Conservation (phyloP, 1,140 invertebrate genomes). For the Sycobia sp. region DNA sequence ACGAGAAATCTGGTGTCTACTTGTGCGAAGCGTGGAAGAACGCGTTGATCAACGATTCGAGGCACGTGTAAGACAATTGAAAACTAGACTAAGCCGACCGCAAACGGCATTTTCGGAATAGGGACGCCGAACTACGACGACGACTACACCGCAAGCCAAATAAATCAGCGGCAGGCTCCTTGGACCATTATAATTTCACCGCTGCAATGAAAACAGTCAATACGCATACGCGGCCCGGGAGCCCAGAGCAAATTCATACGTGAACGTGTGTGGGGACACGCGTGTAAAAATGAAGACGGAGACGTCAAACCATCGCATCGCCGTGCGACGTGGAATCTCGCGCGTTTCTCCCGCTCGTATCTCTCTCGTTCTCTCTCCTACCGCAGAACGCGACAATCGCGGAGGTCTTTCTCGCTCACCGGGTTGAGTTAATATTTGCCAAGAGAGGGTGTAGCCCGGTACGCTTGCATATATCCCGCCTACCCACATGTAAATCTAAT, state of each 20-base stretch:
- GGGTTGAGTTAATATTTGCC: constrained; percentile 40
- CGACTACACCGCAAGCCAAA: not conserved
- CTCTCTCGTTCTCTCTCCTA: not conserved
- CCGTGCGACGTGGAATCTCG: not conserved
- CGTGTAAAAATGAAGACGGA: not conserved
- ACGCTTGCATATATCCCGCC: constrained; percentile 20
- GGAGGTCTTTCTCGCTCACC: not conserved
- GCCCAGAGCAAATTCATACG: not conserved
- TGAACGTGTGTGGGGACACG: no score
- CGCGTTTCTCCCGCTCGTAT: not conserved
- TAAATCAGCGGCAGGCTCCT: not conserved
- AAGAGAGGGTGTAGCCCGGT: constrained; percentile 25
- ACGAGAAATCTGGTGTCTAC: no score
- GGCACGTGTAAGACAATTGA: no score
- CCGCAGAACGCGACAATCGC: no score
- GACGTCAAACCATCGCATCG: no score
- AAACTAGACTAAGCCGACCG: no score
- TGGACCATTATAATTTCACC: constrained; percentile 3
- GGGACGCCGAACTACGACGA: no score
- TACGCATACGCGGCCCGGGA: no score
- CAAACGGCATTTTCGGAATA: no score
- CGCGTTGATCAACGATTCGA: no score
- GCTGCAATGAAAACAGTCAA: constrained; percentile 13
- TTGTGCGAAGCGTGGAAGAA: no score
- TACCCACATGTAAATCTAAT: constrained; percentile 51